Conservation (phyloP, 2,888 invertebrate genomes). For the Melangyna quadrimaculata region DNA sequence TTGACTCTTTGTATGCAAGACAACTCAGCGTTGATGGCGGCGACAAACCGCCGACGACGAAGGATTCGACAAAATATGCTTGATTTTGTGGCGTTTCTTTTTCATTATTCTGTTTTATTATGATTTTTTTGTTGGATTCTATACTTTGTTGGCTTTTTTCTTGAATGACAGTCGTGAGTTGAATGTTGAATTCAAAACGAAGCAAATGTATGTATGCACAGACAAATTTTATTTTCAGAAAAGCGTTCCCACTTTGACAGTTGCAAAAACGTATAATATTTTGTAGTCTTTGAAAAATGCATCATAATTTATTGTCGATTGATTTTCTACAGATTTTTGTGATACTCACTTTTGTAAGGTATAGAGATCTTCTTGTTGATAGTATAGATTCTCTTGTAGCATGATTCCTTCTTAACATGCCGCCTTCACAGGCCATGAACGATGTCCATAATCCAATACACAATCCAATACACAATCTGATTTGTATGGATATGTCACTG, state of each 20-base stretch:
- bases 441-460: no score
- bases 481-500: no score
- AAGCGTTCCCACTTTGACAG: conserved; percentile 17
- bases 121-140: conserved; percentile 11
- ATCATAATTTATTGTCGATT: not conserved
- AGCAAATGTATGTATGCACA: conserved; percentile 3
- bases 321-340: no score
- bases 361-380: no score
- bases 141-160: conserved; percentile 40
- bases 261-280: not conserved
- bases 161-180: conserved; percentile 54
- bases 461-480: no score
- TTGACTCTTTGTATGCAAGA: conserved; percentile 68
- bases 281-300: not conserved
- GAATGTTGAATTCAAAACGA: conserved; percentile 44
- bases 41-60: conserved; percentile 44
- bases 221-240: not conserved
- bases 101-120: conserved; percentile 19
- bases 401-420: no score
- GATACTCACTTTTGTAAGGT: no score
- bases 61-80: conserved; percentile 2
- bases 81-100: conserved; percentile 7
- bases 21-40: conserved; percentile 39
- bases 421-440: no score
- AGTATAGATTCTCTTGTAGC: no score